Conservation (phyloP, 2,888 invertebrate species). For the Platerodrilus igneus region DNA sequence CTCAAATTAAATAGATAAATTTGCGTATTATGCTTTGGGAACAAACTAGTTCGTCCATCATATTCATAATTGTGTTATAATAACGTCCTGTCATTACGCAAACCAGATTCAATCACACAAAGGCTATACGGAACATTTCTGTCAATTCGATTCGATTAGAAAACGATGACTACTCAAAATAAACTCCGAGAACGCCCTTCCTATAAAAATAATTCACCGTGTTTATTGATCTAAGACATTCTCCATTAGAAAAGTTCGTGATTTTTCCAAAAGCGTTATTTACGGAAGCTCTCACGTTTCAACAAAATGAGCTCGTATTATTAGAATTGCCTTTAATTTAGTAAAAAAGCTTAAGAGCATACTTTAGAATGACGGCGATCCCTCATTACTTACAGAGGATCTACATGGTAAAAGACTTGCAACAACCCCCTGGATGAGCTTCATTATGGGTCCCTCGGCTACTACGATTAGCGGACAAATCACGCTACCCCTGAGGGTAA, state of each 20-base stretch:
- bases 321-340: conserved; percentile 32
- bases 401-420: conserved; percentile 29
- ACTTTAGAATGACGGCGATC: conserved; percentile 30
- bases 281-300: conserved; percentile 21
- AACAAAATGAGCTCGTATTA: conserved; percentile 16
- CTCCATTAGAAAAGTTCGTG: conserved; percentile 21
- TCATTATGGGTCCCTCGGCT: conserved; percentile 43
- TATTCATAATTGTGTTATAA: too few species aligned
- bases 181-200: conserved; percentile 16
- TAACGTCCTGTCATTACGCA: too few species aligned
- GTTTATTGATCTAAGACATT: conserved; percentile 19
- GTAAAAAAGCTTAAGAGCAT: conserved; percentile 37
- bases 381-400: conserved; percentile 37
- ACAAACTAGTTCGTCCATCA: too few species aligned
- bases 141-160: conserved; percentile 17
- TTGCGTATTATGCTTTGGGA: too few species aligned
- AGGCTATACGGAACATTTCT: too few species aligned
- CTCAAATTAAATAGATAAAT: too few species aligned
- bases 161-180: conserved; percentile 19
- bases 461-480: conserved; percentile 48
- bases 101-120: too few species aligned
- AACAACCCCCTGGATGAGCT: conserved; percentile 35
- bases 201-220: conserved; percentile 22
- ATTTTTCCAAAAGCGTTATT: conserved; percentile 20
- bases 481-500: conserved; percentile 39